Base-by-base conservation (phyloP, 2,888 invertebrate genomes). In the Tenthredo distinguenda region DNA sequence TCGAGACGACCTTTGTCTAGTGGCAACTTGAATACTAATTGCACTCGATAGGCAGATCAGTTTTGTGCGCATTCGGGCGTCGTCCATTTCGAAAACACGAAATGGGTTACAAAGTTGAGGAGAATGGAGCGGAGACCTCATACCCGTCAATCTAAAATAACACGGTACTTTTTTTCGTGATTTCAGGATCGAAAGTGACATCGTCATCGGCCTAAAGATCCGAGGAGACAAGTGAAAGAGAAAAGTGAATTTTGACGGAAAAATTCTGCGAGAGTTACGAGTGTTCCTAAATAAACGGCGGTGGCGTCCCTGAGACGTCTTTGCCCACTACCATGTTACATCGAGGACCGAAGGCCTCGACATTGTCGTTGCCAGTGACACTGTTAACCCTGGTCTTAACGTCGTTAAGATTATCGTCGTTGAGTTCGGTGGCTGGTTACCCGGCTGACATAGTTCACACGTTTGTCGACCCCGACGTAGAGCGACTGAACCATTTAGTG, bases 401-500 rank as follows among this genome's bases (percentile, higher is more conserved):
- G 15, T 68, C 68, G 34, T 68, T 68, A 34, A 31, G 26, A 50
- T 34, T 77, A 47, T 77, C 81, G 62, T 58, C 62, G 58, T 81
- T 62, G 40, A 62, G 58, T n/a, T 26, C 81, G 81, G 34, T 40
- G 81, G 62, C 21, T 7, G 26, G 58, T 26, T 43, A 40, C 10
- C 88, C 93, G 40, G 90, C 95, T 92, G 96, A 96, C 94, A 96
- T 96, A 93, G 96, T 97, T 93, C 95, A 95, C 93, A 95, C 95
- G 92, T 97, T 96, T 94, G 93, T 94, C 94, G 96, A 96, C 93
- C 94, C 95, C 88, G 94, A 95, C 89, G 95, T 95, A 88, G 95
- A 96, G 90, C 94, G 95, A 88, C 97, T 98, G 95, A 98, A 98
- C 94, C 98, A 98, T 94, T 95, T 99, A 90, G 97, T 98, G 90